These are phyloP conservation scores for Cichladusa arquata DNA, from an alignment of 2,113 vertebrate species.

Conservation along the genomic window DNA sequence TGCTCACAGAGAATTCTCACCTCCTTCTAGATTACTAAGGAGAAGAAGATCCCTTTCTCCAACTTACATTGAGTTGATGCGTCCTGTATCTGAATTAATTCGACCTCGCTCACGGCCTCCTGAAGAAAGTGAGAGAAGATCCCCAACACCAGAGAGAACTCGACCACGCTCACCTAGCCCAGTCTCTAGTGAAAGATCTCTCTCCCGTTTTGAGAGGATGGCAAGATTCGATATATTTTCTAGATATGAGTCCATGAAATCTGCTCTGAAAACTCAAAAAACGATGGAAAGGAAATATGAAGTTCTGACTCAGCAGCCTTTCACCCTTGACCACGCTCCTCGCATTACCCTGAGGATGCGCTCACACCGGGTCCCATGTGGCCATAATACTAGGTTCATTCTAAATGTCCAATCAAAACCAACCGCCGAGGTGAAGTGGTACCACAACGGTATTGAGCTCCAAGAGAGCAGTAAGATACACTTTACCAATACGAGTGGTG, in stretches of 20 bases:
- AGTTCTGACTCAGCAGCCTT: slow-evolving; percentile 89
- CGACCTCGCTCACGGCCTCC: slow-evolving; percentile 72
- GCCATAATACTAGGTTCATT: slow-evolving; percentile 88
- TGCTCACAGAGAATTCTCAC: slow-evolving; percentile 73
- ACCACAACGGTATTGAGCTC: slow-evolving; percentile 89
- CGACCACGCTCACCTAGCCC: slow-evolving; percentile 98
- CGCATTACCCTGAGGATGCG: slow-evolving; percentile 93
- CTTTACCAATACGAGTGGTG: slow-evolving; percentile 88
- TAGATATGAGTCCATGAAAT: slow-evolving; percentile 93
- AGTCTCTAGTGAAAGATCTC: slow-evolving; percentile 84
- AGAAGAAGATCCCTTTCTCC: slow-evolving; percentile 94
- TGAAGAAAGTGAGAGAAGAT: slow-evolving; percentile 81
- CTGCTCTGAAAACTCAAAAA: slow-evolving; percentile 86
- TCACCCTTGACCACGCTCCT: slow-evolving; percentile 91
- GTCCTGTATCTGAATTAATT: slow-evolving; percentile 89
- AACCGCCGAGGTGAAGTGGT: slow-evolving; percentile 90
- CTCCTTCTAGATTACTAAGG: slow-evolving; percentile 81
- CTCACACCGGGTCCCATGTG: slow-evolving; percentile 87
- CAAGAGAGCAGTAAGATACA: slow-evolving; percentile 84
- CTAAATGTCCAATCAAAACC: slow-evolving; percentile 93
- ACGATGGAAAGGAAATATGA: slow-evolving; percentile 86
- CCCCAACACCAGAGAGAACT: slow-evolving; percentile 81
- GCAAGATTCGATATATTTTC: slow-evolving; percentile 91
- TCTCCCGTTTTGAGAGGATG: slow-evolving; percentile 91
- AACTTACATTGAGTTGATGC: slow-evolving; percentile 91